Base-by-base conservation (phyloP, 2,113 vertebrate species). In the Neotragus moschatus region DNA sequence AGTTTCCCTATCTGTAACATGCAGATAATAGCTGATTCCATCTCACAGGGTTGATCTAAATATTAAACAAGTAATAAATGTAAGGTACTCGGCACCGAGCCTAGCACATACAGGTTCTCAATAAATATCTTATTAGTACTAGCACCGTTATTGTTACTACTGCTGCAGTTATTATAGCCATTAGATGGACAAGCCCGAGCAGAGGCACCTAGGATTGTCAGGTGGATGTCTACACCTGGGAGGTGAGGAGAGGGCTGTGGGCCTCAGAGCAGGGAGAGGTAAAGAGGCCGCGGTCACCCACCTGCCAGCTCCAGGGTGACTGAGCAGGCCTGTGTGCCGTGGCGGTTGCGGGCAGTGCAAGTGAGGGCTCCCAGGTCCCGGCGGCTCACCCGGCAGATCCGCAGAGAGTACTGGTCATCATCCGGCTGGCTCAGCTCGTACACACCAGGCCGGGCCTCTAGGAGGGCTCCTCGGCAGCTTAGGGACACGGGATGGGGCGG, bases 361-460 rank as follows among this genome's bases (percentile, higher is more conserved):
- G 97, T 92, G 95, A 99, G 98, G n/a, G 98, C 97, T 61, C 99
- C 99, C 0, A 98, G 45, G 0, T 99, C 99, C 30, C 98, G 97
- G n/a, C 26, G 98, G 97, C 98, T 99, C 96, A 99, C 99, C 6
- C 95, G 98, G 96, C 99, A 98, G 94, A 99, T 98, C 95, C 96
- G 98, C 95, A 99, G 99, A 4, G 99, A 99, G 98, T 99, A 99
- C 98, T 99, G 99, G 98, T 99, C 99, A 0, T 99, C 99, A 0
- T 99, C 99, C 0, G 99, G 99, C 99, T 99, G 99, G 55, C 92
- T 99, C 99, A 99, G 98, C 98, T 99, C 99, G 0, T 99, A 99
- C 0, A 98, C 60, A 45, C 99, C 99, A 0, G 99, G 98, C 84
- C 98, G 98, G 6, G 98, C 99, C 51, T 97, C 98, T 61, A 99